Evolutionary conservation across 2,113 vertebrate genomes (phyloP).

Genomic region (Psittacus erithacus): DNA sequence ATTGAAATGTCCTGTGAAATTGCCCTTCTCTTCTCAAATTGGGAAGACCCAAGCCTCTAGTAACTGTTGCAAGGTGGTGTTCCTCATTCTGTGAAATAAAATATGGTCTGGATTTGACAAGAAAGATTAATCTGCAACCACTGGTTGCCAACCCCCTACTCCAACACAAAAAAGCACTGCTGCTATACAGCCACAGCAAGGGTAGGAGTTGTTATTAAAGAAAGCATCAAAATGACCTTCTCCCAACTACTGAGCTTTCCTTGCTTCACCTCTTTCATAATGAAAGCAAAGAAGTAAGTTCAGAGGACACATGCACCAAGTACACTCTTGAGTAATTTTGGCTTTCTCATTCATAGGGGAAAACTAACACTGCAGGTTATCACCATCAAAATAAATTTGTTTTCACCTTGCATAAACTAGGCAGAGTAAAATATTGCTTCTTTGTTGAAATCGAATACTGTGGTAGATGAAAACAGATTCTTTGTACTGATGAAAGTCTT

Average conservation of each 20-base stretch:
- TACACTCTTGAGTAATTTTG: background rate
- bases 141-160: background rate
- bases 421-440: background rate
- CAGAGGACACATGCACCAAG: background rate
- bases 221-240: slow-evolving; percentile 15
- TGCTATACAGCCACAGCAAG: background rate
- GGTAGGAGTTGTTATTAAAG: slow-evolving; percentile 5
- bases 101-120: slow-evolving; percentile 55
- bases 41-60: background rate
- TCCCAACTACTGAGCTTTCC: background rate
- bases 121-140: slow-evolving; percentile 42
- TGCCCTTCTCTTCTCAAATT: slow-evolving; percentile 27
- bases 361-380: background rate
- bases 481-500: background rate
- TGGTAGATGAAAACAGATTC: background rate
- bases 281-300: slow-evolving; percentile 25
- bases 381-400: background rate
- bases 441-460: background rate
- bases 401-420: background rate
- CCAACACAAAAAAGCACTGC: background rate
- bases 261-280: background rate
- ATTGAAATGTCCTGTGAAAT: slow-evolving; percentile 68
- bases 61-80: slow-evolving; percentile 15
- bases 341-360: background rate
- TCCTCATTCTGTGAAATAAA: slow-evolving; percentile 65